Conservation (phyloP, 1,140 invertebrate species). For the Heterodera schachtii region DNA sequence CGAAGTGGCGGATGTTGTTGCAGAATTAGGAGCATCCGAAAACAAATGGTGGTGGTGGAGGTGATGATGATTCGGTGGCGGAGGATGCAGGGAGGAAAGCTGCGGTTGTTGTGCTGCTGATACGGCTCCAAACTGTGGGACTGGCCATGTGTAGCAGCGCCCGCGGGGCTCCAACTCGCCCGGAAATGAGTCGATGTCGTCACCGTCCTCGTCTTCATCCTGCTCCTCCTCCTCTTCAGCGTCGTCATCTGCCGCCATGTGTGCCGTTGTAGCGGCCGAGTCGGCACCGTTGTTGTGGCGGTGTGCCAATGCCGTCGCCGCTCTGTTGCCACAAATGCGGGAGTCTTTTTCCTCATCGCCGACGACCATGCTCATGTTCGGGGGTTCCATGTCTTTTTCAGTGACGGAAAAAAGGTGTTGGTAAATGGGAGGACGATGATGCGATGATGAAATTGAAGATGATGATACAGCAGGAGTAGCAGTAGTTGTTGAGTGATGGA, state of each 20-base stretch:
- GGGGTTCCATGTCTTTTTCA: neutral
- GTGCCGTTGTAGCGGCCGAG: neutral
- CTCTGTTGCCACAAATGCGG: neutral
- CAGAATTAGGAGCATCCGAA: neutral
- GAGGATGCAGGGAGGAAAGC: neutral
- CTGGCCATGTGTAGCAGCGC: conserved; percentile 61
- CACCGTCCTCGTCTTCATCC: conserved; percentile 7
- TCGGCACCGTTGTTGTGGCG: neutral
- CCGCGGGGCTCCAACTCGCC: conserved; percentile 48
- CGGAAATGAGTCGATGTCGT: conserved; percentile 48
- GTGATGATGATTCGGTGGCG: conserved; percentile 10
- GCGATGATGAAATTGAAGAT: neutral
- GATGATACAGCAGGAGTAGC: too few relatives aligned
- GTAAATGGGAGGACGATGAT: neutral
- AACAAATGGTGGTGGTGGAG: conserved; percentile 9
- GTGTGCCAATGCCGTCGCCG: conserved; percentile 32
- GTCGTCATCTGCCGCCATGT: neutral
- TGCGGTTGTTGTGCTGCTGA: neutral
- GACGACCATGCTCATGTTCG: neutral
- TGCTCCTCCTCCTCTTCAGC: conserved; percentile 20
- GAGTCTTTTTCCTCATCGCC: conserved; percentile 5
- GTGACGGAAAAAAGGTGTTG: neutral
- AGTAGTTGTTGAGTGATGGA: too few relatives aligned
- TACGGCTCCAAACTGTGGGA: conserved; percentile 19
- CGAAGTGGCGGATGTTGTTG: neutral